These are phyloP conservation scores for Nymphicus hollandicus DNA, from an alignment of 2,113 vertebrate genomes.

Conservation along the genomic window DNA sequence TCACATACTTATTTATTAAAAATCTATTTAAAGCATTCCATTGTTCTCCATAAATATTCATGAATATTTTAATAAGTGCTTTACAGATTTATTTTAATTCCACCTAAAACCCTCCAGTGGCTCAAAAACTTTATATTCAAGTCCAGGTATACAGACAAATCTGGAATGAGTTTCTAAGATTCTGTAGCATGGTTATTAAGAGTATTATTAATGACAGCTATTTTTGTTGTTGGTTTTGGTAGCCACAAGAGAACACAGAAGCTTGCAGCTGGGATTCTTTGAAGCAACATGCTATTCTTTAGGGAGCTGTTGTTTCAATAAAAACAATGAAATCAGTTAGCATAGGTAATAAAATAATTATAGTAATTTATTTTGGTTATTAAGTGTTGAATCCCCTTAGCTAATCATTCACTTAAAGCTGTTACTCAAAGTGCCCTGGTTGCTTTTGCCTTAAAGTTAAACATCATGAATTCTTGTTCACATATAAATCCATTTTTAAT, in stretches of 20 bases:
- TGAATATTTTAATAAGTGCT: conserved; percentile 50
- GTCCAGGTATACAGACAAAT: conserved; percentile 34
- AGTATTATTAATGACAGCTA: conserved; percentile 57
- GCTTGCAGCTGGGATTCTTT: conserved; percentile 64
- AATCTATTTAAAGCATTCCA: conserved; percentile 21
- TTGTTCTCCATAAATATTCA: conserved; percentile 60
- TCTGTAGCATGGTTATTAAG: conserved; percentile 1
- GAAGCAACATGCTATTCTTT: conserved; percentile 64
- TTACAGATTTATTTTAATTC: conserved; percentile 49
- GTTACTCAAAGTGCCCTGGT: conserved; percentile 68
- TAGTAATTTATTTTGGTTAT: conserved; percentile 79
- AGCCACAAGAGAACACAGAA: conserved; percentile 55
- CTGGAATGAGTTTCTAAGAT: conserved; percentile 24
- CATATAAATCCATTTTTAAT: conserved; percentile 68
- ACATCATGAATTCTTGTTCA: conserved; percentile 58
- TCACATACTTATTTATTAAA: conserved; percentile 36
- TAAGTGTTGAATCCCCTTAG: conserved; percentile 75
- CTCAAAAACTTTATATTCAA: conserved; percentile 30
- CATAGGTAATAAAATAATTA: conserved; percentile 82
- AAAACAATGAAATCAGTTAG: conserved; percentile 79
- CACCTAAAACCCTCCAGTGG: conserved; percentile 6
- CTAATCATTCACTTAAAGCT: conserved; percentile 76
- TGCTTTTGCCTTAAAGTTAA: conserved; percentile 72
- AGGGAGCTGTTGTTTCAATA: conserved; percentile 73
- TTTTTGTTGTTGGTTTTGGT: conserved; percentile 72